phyloP scores from a whole-genome alignment of 2,113 vertebrate species.

The Phaethornis superciliosus region DNA sequence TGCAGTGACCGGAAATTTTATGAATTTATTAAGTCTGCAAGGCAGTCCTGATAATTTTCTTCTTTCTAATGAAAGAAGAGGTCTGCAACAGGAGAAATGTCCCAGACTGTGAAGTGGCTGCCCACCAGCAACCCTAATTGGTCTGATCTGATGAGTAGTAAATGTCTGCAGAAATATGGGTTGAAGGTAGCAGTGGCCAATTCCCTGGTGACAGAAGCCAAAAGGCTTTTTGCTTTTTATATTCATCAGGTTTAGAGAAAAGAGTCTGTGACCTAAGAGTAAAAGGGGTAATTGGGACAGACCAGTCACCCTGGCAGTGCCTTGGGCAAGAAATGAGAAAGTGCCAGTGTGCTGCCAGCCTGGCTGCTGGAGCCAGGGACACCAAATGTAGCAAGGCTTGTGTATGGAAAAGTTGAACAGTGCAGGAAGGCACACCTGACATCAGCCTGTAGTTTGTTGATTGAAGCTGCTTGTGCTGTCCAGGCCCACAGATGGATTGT shows the following conservation, averaged over 20 bases:
- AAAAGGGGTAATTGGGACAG: constrained; percentile 8
- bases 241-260: not conserved
- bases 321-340: not conserved
- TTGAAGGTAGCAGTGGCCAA: not conserved
- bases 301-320: not conserved
- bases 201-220: constrained; percentile 6
- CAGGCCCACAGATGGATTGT: constrained; percentile 60
- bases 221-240: constrained; percentile 9
- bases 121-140: not conserved
- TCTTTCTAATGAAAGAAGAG: not conserved
- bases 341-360: not conserved
- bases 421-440: constrained; percentile 83
- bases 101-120: not conserved
- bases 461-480: constrained; percentile 75
- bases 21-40: not conserved
- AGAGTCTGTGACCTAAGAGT: constrained; percentile 40
- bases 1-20: not conserved
- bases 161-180: not conserved
- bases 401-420: not conserved
- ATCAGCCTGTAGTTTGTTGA: constrained; percentile 80
- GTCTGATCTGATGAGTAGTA: not conserved
- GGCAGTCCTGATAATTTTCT: not conserved
- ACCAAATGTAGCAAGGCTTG: not conserved
- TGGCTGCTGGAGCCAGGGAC: not conserved
- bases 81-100: not conserved